Percentiles rank a stretch among this genome's conserved stretches.
phyloP scores from a whole-genome alignment of 2,797 vertebrate genomes.

The Fratercula arctica region DNA sequence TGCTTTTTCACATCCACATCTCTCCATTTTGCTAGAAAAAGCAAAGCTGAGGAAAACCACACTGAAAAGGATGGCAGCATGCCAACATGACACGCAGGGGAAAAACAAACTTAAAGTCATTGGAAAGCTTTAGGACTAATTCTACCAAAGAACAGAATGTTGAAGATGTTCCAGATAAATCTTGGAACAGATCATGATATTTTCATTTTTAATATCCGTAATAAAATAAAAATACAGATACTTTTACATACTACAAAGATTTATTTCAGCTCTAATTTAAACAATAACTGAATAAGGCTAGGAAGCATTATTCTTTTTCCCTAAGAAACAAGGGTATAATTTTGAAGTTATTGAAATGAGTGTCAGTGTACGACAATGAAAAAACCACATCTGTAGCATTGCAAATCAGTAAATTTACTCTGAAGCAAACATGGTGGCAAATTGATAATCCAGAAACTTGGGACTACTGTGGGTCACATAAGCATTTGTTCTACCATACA shows the following conservation, averaged over 20 bases:
- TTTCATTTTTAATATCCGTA: slow-evolving; percentile 27
- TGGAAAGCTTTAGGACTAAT: slow-evolving; percentile 40
- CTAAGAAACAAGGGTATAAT: not conserved
- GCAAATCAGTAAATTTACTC: not conserved
- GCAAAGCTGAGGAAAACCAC: not conserved
- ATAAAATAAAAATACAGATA: slow-evolving; percentile 40
- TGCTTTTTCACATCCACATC: not conserved
- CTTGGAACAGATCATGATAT: slow-evolving; percentile 26
- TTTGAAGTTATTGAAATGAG: slow-evolving; percentile 9
- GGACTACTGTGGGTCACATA: not conserved
- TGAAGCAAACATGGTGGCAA: not conserved
- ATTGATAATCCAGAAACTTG: not conserved
- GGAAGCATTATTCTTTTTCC: slow-evolving; percentile 23
- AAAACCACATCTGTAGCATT: not conserved
- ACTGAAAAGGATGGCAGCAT: not conserved
- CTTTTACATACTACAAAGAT: not conserved
- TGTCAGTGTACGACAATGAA: not conserved
- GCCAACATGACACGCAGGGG: not conserved
- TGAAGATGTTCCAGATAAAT: slow-evolving; percentile 53
- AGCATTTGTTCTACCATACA: not conserved
- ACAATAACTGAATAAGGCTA: not conserved
- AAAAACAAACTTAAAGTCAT: slow-evolving; percentile 40
- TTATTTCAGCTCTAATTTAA: slow-evolving; percentile 37
- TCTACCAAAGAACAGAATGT: slow-evolving; percentile 46
- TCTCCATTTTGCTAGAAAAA: not conserved